Percentiles rank a stretch among this genome's conserved stretches.
Evolutionary conservation across 2,797 vertebrate genomes (phyloP).

Genomic region (Triplophysa bombifrons): DNA sequence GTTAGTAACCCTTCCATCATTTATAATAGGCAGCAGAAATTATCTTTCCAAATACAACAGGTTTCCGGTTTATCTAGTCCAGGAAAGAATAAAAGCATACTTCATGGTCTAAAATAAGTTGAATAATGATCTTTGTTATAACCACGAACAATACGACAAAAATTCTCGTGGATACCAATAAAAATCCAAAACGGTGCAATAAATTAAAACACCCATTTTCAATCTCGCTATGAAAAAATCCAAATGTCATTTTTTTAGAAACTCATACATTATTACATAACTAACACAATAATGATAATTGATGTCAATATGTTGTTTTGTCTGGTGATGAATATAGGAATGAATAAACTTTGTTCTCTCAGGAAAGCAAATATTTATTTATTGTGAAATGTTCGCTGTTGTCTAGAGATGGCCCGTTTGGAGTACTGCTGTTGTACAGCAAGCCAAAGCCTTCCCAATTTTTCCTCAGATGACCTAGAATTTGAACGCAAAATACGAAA

Average conservation of each 20-base stretch:
- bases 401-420: constrained; percentile 7
- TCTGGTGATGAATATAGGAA: too few species aligned
- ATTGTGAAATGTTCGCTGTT: constrained; percentile 22
- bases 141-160: not conserved
- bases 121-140: not conserved
- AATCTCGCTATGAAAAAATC: not conserved
- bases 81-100: too few species aligned
- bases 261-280: not conserved
- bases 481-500: constrained; percentile 35
- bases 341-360: not conserved
- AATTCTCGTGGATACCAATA: not conserved
- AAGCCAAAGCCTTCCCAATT: constrained; percentile 9
- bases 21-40: not conserved
- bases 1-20: not conserved
- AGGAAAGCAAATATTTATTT: not conserved
- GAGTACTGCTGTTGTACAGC: constrained; percentile 24
- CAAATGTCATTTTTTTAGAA: not conserved
- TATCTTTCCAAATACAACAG: not conserved
- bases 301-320: not conserved
- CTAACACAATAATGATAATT: not conserved
- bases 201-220: not conserved
- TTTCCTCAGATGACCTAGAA: constrained; percentile 41
- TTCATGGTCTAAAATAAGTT: too few species aligned
- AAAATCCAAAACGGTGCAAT: not conserved
- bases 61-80: not conserved